phyloP scores from a whole-genome alignment of 2,113 vertebrate species.

The Sigmodon hispidus region DNA sequence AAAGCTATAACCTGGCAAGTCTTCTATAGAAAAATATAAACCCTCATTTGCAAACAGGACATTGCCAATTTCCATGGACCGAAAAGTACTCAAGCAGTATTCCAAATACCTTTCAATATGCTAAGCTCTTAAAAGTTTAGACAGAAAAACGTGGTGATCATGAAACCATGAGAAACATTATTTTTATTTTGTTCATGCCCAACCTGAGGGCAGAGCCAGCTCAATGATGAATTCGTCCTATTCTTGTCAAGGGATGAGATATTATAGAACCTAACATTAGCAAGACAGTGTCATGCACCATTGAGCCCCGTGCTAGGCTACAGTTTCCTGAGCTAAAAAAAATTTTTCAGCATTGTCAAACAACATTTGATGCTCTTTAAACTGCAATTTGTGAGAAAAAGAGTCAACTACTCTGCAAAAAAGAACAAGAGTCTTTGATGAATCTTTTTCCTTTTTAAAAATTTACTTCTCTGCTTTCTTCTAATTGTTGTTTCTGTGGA shows the following conservation, averaged over 20 bases:
- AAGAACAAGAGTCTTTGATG: not conserved
- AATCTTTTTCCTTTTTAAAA: not conserved
- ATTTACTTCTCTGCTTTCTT: not conserved
- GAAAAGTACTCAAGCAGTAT: not conserved
- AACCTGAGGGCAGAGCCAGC: not conserved
- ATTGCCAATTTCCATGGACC: not conserved
- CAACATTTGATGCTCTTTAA: not conserved
- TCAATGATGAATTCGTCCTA: constrained; percentile 8
- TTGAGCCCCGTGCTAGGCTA: not conserved
- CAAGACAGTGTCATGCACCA: not conserved
- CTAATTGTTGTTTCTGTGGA: not conserved
- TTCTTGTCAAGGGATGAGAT: not conserved
- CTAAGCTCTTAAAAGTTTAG: not conserved
- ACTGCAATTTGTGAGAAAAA: not conserved
- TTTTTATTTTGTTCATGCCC: not conserved
- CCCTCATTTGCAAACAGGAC: not conserved
- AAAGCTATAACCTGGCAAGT: not conserved
- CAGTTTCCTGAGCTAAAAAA: not conserved
- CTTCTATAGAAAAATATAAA: not conserved
- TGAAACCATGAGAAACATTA: not conserved
- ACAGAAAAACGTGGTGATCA: not conserved
- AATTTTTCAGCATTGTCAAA: not conserved
- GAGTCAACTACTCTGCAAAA: not conserved
- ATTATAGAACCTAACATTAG: not conserved
- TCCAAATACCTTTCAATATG: not conserved